Evolutionary conservation across 1,140 invertebrate genomes (phyloP).

Genomic region (Venturia canescens): DNA sequence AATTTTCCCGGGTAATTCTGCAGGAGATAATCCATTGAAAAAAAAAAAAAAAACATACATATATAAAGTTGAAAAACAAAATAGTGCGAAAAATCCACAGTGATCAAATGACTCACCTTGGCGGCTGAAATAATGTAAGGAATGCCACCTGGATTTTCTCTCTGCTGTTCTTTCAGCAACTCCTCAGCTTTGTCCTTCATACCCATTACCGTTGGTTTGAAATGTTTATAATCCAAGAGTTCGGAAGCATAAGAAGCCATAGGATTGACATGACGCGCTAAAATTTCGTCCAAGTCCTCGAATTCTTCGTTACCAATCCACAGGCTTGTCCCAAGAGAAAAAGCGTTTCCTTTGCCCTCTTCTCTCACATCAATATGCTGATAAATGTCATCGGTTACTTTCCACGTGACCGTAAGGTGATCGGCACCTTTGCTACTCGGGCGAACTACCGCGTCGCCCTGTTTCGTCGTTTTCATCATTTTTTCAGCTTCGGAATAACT

Average conservation of each 20-base stretch:
- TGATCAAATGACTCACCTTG: constrained; percentile 75
- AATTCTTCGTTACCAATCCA: constrained; percentile 95
- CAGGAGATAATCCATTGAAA: constrained; percentile 50
- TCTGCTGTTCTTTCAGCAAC: constrained; percentile 90
- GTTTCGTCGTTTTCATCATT: constrained; percentile 93
- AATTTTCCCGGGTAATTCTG: constrained; percentile 96
- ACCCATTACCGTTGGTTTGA: constrained; percentile 84
- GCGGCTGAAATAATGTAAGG: constrained; percentile 93
- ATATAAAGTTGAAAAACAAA: not conserved
- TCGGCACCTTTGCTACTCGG: constrained; percentile 98
- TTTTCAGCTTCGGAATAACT: constrained; percentile 95
- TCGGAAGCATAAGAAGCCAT: constrained; percentile 96
- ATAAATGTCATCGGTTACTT: constrained; percentile 94
- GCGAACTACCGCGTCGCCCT: constrained; percentile 96
- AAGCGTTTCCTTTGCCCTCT: constrained; percentile 97
- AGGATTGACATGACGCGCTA: constrained; percentile 96
- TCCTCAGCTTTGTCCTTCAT: constrained; percentile 92
- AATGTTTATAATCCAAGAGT: constrained; percentile 95
- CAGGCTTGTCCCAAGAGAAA: constrained; percentile 91
- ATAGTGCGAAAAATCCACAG: not conserved
- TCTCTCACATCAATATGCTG: constrained; percentile 98
- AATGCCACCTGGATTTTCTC: constrained; percentile 90
- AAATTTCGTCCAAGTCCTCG: constrained; percentile 99
- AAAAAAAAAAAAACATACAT: too few species aligned
- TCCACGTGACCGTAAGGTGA: constrained; percentile 99